Evolutionary conservation across 2,888 invertebrate genomes (phyloP), one percentile per base, ranked within the genome.

Genomic region (Microchrysa polita): DNA sequence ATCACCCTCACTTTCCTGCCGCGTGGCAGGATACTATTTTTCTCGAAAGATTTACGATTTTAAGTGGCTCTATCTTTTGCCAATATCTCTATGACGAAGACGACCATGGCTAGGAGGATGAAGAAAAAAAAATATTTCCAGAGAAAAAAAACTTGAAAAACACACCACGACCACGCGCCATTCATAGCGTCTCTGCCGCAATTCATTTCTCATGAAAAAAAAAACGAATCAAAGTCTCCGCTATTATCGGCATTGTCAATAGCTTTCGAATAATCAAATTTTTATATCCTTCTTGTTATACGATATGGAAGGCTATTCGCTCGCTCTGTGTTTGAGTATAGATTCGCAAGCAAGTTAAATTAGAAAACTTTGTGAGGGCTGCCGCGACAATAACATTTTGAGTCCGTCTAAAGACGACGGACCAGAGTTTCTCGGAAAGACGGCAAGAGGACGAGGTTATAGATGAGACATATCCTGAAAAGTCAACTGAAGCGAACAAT

Each of bases 271-370:
- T 65, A 73, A 57, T 61, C 60, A 75, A 75, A 69, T 73, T 73
- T 75, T 75, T 75, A 75, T 71, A 71, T 73, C 75, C 67, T 71
- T 75, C 69, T 73, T 65, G 75, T 75, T 71, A n/a, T n/a, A 75
- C 73, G 71, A 75, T 34, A 34, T 34, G 27, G 27, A n/a, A 34
- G 27, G 27, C 27, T 34, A 34, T 34, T 34, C 27, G n/a, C n/a
- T n/a, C n/a, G n/a, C n/a, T n/a, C n/a, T n/a, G n/a, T n/a, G n/a
- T n/a, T n/a, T n/a, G n/a, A n/a, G n/a, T 34, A 7, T 5, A 34
- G 69, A 73, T 65, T 60, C 71, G 34, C 63, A 34, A 52, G 55
- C 61, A 75, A 75, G 73, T 75, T 75, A 75, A 75, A 75, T 75
- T 75, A 75, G 75, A 75, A 75, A 75, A 75, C 75, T 75, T 75